A percentile compares a stretch with the other conserved stretches of the same genome.
Conservation (phyloP, 2,113 vertebrate species). For the Gallinago jamesoni region DNA sequence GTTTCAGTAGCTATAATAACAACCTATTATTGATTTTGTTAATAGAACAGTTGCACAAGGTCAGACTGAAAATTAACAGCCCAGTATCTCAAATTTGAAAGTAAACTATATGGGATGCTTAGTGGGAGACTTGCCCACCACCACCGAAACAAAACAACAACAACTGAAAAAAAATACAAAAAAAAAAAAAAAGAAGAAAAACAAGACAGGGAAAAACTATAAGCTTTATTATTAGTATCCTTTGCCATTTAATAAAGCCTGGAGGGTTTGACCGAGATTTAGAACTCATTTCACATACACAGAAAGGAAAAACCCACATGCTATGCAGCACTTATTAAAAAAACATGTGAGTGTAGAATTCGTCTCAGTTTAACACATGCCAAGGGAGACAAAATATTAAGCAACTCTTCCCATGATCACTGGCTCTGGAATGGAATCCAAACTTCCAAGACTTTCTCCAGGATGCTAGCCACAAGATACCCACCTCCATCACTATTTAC, state of each 20-base stretch:
- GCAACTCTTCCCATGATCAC: not conserved
- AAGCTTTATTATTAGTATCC: not conserved
- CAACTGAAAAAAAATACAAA: not conserved
- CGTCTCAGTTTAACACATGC: not conserved
- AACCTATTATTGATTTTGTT: not conserved
- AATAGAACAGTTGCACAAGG: not conserved
- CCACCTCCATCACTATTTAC: not conserved
- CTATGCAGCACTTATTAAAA: not conserved
- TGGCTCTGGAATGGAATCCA: not conserved
- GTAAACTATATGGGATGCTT: not conserved
- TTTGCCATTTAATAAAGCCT: not conserved
- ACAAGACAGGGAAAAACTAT: rapidly evolving
- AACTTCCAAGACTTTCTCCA: not conserved
- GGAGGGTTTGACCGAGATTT: not conserved
- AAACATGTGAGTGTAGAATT: not conserved
- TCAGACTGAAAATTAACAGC: not conserved
- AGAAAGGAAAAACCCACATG: not conserved
- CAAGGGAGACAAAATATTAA: not conserved
- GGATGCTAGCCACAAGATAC: not conserved
- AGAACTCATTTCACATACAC: not conserved
- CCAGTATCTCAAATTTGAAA: not conserved
- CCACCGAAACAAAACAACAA: not conserved
- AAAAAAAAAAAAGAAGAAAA: too few relatives aligned
- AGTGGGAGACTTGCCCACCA: not conserved
- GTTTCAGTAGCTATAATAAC: not conserved